Evolutionary conservation across 2,888 invertebrate genomes (phyloP), one percentile per base, ranked within the genome.

Genomic region (Caenorhabditis drosophilae): DNA sequence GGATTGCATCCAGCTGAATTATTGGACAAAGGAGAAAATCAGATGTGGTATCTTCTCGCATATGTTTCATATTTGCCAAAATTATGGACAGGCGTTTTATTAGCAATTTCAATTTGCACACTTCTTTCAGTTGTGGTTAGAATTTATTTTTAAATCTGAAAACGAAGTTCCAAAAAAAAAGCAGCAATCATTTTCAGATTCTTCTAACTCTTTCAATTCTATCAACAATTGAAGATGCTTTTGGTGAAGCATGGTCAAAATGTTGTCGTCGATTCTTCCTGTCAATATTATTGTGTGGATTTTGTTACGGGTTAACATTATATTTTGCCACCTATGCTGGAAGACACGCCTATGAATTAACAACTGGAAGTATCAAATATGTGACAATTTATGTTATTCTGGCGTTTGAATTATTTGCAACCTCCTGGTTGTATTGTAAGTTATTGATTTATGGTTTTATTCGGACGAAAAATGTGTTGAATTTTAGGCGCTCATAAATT

Each of bases 401-500:
- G 15, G 70, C 78, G 11, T 74, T 71, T 40, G 83, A 83, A 46
- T 47, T 84, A 12, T 61, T 83, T 23, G 80, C 81, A 35, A 73
- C 80, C 26, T 71, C 77, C 9, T 83, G 82, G 82, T 77, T 83
- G 55, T 83, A 83, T 60, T 84, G 83, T 80, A 40, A 77, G 79
- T 73, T 45, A 18, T n/a, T 22, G 35, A 27, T 44, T 20, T 27
- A 4, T 26, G 26, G 4, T n/a, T 51, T 25, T 36, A 1, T 66
- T 40, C 11, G 23, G 16, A 45, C n/a, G 25, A 20, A 1, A 55
- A 50, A n/a, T 23, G 23, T 0, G 12, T 9, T 31, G 6, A 9
- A 12, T 63, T 64, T 55, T 52, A 80, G 80, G 80, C 48, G 82
- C 78, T 12, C 81, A 83, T 62, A 67, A 75, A 16, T 74, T 83